Conservation (phyloP, 2,797 vertebrate species). For the Karalla daura region DNA sequence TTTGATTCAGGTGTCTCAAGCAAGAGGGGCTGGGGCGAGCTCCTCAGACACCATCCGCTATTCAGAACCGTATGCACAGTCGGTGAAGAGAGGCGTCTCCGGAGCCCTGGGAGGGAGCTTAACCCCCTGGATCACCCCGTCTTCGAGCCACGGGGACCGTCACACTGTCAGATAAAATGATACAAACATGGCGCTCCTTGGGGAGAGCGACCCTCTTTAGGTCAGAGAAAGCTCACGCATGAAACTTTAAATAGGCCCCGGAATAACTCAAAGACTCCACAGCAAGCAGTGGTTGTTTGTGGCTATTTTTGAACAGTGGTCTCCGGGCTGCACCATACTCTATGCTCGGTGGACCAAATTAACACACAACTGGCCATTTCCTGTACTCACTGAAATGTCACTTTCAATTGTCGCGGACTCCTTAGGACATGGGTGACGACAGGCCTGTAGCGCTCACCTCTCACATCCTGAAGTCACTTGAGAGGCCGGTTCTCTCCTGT, state of each 20-base stretch:
- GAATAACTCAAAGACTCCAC: constrained; percentile 36
- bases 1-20: not conserved
- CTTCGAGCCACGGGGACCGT: constrained; percentile 2
- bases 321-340: constrained; percentile 6
- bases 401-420: too few relatives aligned
- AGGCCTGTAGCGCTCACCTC: too few relatives aligned
- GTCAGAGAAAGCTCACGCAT: constrained; percentile 29
- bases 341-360: constrained; percentile 6
- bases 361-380: too few relatives aligned
- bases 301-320: constrained; percentile 28
- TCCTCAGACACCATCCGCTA: too few relatives aligned
- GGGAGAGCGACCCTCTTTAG: constrained; percentile 13
- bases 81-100: too few relatives aligned
- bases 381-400: not conserved
- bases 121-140: not conserved
- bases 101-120: not conserved
- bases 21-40: too few relatives aligned
- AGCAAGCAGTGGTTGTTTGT: constrained; percentile 6
- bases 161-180: constrained; percentile 7
- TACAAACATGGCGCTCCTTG: constrained; percentile 17
- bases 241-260: constrained; percentile 18
- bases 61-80: too few relatives aligned
- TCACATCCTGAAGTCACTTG: too few relatives aligned
- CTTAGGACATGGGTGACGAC: too few relatives aligned
- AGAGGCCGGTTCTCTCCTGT: too few relatives aligned